A percentile compares a stretch with the other conserved stretches of the same genome.
Evolutionary conservation across 2,797 vertebrate species (phyloP).

Genomic region (Numenius phaeopus): DNA sequence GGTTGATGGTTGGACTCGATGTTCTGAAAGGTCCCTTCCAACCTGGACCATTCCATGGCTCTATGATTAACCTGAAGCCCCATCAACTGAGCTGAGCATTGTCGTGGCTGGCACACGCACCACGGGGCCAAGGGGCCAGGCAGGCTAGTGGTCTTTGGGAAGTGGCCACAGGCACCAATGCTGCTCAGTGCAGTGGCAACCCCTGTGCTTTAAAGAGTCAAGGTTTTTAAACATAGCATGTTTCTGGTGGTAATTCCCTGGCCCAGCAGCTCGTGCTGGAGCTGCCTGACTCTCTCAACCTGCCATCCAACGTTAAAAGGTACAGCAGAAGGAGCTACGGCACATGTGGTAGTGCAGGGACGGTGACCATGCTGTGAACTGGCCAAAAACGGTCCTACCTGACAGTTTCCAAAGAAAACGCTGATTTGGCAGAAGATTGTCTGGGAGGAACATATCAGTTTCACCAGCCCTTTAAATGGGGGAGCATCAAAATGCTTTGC

Average conservation of each 20-base stretch:
- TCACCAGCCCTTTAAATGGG: not conserved
- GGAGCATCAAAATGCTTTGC: not conserved
- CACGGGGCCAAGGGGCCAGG: accelerated
- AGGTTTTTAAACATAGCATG: not conserved
- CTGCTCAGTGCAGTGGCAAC: not conserved
- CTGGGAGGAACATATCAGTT: not conserved
- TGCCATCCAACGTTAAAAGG: accelerated
- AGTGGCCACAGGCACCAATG: not conserved
- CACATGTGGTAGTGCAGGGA: not conserved
- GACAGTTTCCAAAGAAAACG: not conserved
- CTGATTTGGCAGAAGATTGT: not conserved
- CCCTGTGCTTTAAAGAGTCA: not conserved
- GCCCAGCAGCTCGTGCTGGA: not conserved
- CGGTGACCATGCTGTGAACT: not conserved
- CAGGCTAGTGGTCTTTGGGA: not conserved
- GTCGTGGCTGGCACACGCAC: accelerated
- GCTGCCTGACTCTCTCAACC: not conserved
- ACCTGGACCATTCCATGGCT: not conserved
- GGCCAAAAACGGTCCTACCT: not conserved
- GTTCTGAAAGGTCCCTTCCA: not conserved
- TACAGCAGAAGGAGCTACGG: not conserved
- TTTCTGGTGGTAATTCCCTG: not conserved
- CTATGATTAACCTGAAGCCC: not conserved
- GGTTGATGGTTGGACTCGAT: not conserved
- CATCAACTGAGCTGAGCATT: not conserved